Evolutionary conservation across 2,888 invertebrate species (phyloP).

Genomic region (Pseudococcus jackbeardsleyi): DNA sequence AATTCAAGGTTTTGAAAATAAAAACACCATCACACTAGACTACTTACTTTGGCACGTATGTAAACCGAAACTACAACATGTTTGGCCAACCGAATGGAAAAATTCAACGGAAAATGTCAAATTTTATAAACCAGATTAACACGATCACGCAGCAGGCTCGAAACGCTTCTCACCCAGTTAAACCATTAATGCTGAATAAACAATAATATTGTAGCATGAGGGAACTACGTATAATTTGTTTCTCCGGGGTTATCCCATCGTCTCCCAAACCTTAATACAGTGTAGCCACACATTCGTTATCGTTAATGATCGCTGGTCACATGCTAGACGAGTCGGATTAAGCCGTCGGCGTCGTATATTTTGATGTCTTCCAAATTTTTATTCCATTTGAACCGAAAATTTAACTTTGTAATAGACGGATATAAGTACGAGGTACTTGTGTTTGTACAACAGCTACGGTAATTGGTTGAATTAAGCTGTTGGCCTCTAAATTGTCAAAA

Average conservation of each 20-base stretch:
- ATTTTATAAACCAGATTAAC: conserved; percentile 8
- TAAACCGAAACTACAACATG: neutral
- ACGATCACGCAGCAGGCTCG: neutral
- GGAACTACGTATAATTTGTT: conserved; percentile 44
- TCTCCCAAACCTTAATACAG: conserved; percentile 2
- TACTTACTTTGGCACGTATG: neutral
- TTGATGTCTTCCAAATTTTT: neutral
- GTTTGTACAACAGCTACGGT: neutral
- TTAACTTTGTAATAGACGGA: neutral
- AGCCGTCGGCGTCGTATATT: neutral
- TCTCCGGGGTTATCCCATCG: conserved; percentile 31
- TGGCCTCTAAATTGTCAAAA: conserved; percentile 32
- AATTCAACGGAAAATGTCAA: neutral
- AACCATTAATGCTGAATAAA: conserved; percentile 35
- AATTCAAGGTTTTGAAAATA: neutral
- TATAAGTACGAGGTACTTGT: neutral
- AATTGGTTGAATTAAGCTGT: conserved; percentile 33
- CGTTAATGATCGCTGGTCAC: neutral
- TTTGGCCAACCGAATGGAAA: neutral
- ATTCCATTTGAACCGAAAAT: neutral
- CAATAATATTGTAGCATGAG: conserved; percentile 20
- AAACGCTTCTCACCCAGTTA: conserved; percentile 45
- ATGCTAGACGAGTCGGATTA: neutral
- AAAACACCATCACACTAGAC: neutral
- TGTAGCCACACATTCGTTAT: conserved; percentile 12